Percentiles rank a stretch among this genome's conserved stretches.
These are phyloP conservation scores for Nesogale talazaci DNA, from an alignment of 2,113 vertebrate species.

Conservation along the genomic window DNA sequence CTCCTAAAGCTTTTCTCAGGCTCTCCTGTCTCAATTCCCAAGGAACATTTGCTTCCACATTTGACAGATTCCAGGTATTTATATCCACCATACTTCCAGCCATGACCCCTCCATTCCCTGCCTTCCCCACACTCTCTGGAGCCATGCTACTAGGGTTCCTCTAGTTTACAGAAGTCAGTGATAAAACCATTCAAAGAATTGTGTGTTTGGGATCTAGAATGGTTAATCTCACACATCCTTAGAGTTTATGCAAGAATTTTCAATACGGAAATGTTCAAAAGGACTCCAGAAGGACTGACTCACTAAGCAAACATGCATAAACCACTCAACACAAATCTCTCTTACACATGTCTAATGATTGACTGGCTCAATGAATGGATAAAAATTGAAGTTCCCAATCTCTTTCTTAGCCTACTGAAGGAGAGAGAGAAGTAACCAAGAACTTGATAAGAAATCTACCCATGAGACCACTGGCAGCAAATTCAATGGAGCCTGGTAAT, in stretches of 20 bases:
- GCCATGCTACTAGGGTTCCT: background rate
- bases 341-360: constrained; percentile 6
- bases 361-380: constrained; percentile 1
- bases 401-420: background rate
- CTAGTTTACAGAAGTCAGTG: constrained; percentile 36
- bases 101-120: background rate
- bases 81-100: background rate
- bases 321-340: background rate
- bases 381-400: background rate
- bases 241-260: constrained; percentile 20
- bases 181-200: background rate
- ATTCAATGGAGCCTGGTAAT: constrained; percentile 76
- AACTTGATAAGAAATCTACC: constrained; percentile 20
- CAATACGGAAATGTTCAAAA: constrained; percentile 19
- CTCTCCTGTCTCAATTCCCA: background rate
- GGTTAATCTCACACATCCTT: constrained; percentile 29
- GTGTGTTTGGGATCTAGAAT: background rate
- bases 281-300: constrained; percentile 16
- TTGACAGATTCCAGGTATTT: background rate
- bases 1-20: background rate
- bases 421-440: constrained; percentile 65
- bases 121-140: background rate
- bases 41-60: background rate
- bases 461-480: constrained; percentile 26
- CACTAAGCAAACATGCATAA: background rate